Evolutionary conservation across 2,113 vertebrate genomes (phyloP).

Genomic region (Laterallus jamaicensis): DNA sequence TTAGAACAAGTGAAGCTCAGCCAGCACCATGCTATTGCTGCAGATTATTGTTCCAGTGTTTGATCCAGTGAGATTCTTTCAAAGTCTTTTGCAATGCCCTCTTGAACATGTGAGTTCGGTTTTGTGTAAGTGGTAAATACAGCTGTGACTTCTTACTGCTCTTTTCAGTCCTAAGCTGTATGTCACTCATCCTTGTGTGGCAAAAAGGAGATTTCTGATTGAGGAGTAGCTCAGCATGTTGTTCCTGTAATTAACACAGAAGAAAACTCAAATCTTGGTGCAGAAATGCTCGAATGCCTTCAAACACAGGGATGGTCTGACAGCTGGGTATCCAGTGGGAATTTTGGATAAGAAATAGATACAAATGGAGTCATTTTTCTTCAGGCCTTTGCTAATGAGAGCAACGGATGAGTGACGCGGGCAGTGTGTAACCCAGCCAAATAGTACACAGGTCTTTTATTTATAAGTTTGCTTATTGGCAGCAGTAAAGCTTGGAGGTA

Average conservation of each 20-base stretch:
- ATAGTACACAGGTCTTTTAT: not conserved
- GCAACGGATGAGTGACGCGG: not conserved
- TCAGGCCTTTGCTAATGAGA: slow-evolving; percentile 44
- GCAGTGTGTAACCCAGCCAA: not conserved
- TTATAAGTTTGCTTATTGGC: slow-evolving; percentile 7
- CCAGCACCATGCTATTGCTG: not conserved
- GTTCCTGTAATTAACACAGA: slow-evolving; percentile 38
- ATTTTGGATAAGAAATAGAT: slow-evolving; percentile 26
- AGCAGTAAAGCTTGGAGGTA: not conserved
- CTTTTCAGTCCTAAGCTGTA: not conserved
- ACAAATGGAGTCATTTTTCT: slow-evolving; percentile 9
- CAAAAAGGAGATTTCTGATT: slow-evolving; percentile 10
- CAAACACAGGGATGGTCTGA: slow-evolving; percentile 13
- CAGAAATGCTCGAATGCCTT: slow-evolving; percentile 32
- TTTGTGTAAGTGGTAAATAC: slow-evolving; percentile 1
- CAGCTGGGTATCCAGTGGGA: slow-evolving; percentile 28
- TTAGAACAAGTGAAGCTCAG: not conserved
- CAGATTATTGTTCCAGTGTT: not conserved
- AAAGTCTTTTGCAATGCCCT: not conserved
- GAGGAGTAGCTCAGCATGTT: slow-evolving; percentile 20
- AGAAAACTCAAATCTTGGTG: slow-evolving; percentile 3
- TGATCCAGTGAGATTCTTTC: not conserved
- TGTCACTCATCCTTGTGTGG: not conserved
- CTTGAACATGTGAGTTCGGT: not conserved
- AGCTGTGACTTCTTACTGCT: not conserved